Base-by-base conservation (phyloP, 2,797 vertebrate genomes). In the Acomys russatus region DNA sequence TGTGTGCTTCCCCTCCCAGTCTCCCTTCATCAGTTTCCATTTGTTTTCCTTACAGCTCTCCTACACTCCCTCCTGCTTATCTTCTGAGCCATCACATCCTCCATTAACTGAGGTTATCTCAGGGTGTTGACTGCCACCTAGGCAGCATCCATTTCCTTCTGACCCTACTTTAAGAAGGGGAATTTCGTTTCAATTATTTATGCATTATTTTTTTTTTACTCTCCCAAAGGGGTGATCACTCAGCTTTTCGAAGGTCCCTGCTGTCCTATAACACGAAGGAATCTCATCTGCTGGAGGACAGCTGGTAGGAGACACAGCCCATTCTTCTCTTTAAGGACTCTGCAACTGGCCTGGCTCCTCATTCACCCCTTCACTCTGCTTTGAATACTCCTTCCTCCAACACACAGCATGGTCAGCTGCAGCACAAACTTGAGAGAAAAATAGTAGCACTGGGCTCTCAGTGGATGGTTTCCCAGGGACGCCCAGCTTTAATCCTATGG, bases 181-280 rank as follows among this genome's bases (percentile, higher is more conserved):
- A 92, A 97, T 96, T 98, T 94, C 87, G 96, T 97, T 97, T n/a
- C 97, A 59, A 98, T 98, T 96, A 98, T 98, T 98, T 97, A 98
- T 97, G 88, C 76, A 83, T 78, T 54, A 88, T 88, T 80, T 87
- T 83, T 82, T 78, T 54, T 90, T 88, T 80, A 83, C 76, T 82
- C 35, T 98, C 98, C 96, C 97, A 94, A 93, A 84, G 91, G 97
- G 96, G 80, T 97, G 96, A 97, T 95, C 94, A 96, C 95, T 98
- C 97, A 94, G 97, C 90, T 97, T 97, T 95, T 96, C 97, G 97
- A 66, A 95, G 64, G 87, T 97, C 97, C 97, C 94, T 96, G 93
- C 92, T 97, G 97, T 96, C 97, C 92, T 92, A 35, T 61, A 84
- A 90, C 89, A 91, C 95, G 96, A 96, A 91, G 0, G 6, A 97